These are phyloP conservation scores for Bombus consobrinus DNA, from an alignment of 1,140 invertebrate genomes.

Conservation along the genomic window DNA sequence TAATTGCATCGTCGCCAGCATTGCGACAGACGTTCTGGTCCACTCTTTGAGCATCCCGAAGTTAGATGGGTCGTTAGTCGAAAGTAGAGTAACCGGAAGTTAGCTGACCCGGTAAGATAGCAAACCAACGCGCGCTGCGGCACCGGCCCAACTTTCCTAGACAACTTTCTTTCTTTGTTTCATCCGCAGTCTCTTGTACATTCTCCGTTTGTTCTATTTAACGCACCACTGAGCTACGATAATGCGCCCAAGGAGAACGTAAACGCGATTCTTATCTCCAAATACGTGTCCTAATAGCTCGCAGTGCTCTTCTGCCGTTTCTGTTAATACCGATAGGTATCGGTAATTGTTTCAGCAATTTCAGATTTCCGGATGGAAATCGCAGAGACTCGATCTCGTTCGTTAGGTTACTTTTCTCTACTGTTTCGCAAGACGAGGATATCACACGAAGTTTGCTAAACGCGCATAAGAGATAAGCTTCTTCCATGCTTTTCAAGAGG, in stretches of 20 bases:
- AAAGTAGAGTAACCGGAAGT: conserved; percentile 52
- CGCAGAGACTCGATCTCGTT: not conserved
- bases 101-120: conserved; percentile 29
- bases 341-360: not conserved
- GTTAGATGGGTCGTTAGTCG: conserved; percentile 55
- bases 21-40: conserved; percentile 43
- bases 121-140: not conserved
- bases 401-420: not conserved
- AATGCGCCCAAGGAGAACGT: not conserved
- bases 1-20: conserved; percentile 49
- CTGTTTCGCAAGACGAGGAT: not conserved
- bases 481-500: no score
- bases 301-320: not conserved
- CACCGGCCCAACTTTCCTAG: not conserved
- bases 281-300: no score
- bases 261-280: not conserved
- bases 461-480: not conserved
- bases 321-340: not conserved
- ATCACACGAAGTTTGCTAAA: not conserved
- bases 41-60: conserved; percentile 48
- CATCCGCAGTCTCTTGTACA: not conserved
- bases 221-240: conserved; percentile 6
- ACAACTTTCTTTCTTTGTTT: conserved; percentile 16
- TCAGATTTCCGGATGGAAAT: not conserved
- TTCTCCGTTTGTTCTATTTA: conserved; percentile 28